Evolutionary conservation across 2,113 vertebrate species (phyloP).

Genomic region (Lagenorhynchus albirostris): DNA sequence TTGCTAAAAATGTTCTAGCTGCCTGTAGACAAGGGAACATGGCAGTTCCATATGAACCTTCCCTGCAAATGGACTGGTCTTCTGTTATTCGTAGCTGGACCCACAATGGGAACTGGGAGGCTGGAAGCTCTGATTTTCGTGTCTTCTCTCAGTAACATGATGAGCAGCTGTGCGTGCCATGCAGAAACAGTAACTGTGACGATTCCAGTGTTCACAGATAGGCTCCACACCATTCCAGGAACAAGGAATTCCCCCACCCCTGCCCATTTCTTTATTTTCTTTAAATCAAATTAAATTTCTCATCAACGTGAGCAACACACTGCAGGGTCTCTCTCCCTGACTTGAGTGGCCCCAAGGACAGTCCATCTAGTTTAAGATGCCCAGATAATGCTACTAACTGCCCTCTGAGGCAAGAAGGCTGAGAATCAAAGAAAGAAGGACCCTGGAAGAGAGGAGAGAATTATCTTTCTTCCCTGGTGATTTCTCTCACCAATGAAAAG

Average conservation of each 20-base stretch:
- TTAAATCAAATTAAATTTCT: background rate
- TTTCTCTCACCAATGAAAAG: background rate
- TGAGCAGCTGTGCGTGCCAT: rapidly evolving
- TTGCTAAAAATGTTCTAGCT: background rate
- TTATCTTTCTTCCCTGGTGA: background rate
- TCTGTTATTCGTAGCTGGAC: background rate
- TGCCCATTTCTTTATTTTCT: background rate
- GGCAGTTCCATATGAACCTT: rapidly evolving
- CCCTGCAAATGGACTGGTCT: background rate
- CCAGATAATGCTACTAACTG: background rate
- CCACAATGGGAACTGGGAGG: background rate
- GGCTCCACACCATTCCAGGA: background rate
- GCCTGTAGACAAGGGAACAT: background rate
- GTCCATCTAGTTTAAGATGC: background rate
- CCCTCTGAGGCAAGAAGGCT: background rate
- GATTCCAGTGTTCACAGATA: rapidly evolving
- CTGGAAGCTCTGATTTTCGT: background rate
- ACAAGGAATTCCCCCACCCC: background rate
- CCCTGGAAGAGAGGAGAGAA: background rate
- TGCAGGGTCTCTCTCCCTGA: background rate
- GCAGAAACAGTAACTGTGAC: rapidly evolving
- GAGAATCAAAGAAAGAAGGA: background rate
- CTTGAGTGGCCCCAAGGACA: too few relatives aligned
- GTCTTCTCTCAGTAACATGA: background rate
- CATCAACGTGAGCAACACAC: background rate